Conservation (phyloP, 2,797 vertebrate species). For the Macropus fuliginosus region DNA sequence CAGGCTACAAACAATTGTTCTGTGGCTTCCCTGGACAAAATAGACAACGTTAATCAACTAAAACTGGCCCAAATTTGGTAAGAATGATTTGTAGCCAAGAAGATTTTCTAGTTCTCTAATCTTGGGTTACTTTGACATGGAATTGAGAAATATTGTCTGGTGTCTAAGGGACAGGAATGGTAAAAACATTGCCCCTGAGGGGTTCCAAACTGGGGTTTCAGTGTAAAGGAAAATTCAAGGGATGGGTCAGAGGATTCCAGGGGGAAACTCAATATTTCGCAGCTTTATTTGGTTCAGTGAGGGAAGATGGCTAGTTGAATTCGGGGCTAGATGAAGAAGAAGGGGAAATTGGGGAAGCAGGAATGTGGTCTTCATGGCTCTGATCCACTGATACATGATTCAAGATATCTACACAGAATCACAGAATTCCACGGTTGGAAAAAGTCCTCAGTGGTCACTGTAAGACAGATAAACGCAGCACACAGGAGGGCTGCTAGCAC, state of each 20-base stretch:
- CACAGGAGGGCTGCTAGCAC: no score
- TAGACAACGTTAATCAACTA: not conserved
- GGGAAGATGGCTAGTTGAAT: not conserved
- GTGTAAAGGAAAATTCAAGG: not conserved
- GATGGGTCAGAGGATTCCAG: not conserved
- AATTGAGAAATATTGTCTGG: not conserved
- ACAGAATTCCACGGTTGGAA: not conserved
- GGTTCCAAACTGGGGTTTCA: not conserved
- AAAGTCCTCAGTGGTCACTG: not conserved
- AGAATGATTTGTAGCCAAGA: not conserved
- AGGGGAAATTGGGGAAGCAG: not conserved
- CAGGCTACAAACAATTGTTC: not conserved
- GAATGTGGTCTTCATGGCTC: not conserved
- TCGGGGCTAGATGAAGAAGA: not conserved
- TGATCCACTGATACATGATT: not conserved
- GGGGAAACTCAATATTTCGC: not conserved
- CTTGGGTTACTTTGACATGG: not conserved
- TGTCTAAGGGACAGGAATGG: not conserved
- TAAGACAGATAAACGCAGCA: no score
- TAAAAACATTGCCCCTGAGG: not conserved
- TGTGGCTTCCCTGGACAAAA: not conserved
- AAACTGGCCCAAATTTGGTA: not conserved
- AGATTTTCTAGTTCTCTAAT: not conserved
- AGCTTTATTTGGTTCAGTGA: not conserved
- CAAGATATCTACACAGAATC: not conserved